These are phyloP conservation scores for Coenonympha arcania DNA, from an alignment of 2,888 invertebrate species.

Conservation along the genomic window DNA sequence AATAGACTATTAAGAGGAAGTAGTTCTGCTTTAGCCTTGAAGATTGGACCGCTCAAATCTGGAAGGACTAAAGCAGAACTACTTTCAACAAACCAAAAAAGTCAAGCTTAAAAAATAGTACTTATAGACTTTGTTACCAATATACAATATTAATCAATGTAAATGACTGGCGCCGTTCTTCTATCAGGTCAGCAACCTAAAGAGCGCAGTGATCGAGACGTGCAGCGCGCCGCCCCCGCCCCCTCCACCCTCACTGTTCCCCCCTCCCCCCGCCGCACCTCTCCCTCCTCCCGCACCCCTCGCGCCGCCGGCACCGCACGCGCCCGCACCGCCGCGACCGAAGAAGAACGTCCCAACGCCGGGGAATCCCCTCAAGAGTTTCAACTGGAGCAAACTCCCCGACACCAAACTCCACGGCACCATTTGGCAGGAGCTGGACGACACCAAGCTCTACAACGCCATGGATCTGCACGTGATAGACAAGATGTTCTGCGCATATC, in stretches of 20 bases:
- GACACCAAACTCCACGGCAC: conserved; percentile 93
- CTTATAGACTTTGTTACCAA: too few species aligned
- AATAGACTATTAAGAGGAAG: too few species aligned
- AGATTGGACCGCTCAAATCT: too few species aligned
- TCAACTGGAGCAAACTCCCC: conserved; percentile 97
- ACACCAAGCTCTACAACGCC: conserved; percentile 90
- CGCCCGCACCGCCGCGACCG: conserved; percentile 73
- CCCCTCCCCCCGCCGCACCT: conserved; percentile 70
- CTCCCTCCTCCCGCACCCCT: conserved; percentile 76
- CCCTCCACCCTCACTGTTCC: conserved; percentile 55
- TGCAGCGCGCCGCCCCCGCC: conserved; percentile 50
- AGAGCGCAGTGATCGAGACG: conserved; percentile 62
- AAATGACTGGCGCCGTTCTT: too few species aligned
- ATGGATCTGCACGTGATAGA: conserved; percentile 95
- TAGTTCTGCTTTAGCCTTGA: too few species aligned
- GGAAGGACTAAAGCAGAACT: too few species aligned
- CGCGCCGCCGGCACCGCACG: conserved; percentile 66
- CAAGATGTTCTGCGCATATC: conserved; percentile 94
- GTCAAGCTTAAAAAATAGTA: too few species aligned
- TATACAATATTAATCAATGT: too few species aligned
- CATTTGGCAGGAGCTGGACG: conserved; percentile 95
- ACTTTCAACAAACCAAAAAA: too few species aligned
- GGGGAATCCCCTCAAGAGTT: conserved; percentile 92
- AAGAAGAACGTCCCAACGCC: conserved; percentile 95
- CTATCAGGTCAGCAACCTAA: conserved; percentile 62